phyloP scores from a whole-genome alignment of 2,888 invertebrate species.

The Xestia c-nigrum region DNA sequence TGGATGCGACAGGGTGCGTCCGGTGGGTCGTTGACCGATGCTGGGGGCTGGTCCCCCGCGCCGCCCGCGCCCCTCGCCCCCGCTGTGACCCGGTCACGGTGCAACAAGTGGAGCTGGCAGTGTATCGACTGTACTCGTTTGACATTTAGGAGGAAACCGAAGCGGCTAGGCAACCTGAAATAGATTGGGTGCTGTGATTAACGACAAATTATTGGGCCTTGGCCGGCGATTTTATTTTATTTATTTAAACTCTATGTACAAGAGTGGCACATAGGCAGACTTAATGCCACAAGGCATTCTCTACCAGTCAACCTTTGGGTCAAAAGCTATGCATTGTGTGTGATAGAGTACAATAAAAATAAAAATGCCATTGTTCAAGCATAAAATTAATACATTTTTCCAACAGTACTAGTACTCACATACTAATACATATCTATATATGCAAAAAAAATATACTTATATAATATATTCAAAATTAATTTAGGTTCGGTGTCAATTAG shows the following conservation, averaged over 20 bases:
- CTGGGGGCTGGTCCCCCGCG: conserved; percentile 64
- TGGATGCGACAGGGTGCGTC: conserved; percentile 82
- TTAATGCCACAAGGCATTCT: too few species aligned
- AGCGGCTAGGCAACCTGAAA: conserved; percentile 59
- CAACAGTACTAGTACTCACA: too few species aligned
- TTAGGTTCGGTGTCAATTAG: not conserved
- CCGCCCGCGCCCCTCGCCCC: conserved; percentile 70
- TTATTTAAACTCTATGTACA: too few species aligned
- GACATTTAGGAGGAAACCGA: conserved; percentile 84
- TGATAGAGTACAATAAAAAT: too few species aligned
- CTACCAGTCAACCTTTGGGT: too few species aligned
- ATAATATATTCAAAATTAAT: not conserved
- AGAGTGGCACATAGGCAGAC: too few species aligned
- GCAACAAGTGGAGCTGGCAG: conserved; percentile 84
- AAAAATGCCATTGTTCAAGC: too few species aligned
- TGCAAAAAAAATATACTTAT: too few species aligned
- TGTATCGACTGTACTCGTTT: conserved; percentile 86
- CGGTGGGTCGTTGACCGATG: conserved; percentile 82
- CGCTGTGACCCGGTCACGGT: conserved; percentile 85
- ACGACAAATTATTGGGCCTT: conserved; percentile 25
- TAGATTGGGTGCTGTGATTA: conserved; percentile 55
- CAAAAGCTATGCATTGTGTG: too few species aligned
- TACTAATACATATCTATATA: too few species aligned
- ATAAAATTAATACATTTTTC: too few species aligned
- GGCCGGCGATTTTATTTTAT: not conserved